These are phyloP conservation scores for Physocephala rufipes DNA, from an alignment of 2,888 invertebrate genomes.

Conservation along the genomic window DNA sequence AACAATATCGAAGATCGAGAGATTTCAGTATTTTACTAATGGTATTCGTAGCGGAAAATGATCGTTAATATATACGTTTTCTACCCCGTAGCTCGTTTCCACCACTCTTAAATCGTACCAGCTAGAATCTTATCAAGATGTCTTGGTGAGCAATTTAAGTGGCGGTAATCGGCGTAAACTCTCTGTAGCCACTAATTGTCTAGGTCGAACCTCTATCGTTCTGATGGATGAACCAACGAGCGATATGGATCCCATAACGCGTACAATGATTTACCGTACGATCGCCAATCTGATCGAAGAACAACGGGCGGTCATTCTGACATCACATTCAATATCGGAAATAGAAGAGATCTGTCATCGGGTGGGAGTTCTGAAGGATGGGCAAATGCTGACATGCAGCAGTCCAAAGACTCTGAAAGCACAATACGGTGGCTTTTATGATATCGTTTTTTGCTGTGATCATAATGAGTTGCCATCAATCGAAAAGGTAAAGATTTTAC, in stretches of 20 bases:
- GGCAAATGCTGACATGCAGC: slow-evolving; percentile 61
- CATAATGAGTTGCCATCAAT: slow-evolving; percentile 52
- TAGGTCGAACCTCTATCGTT: slow-evolving; percentile 77
- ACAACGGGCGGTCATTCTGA: slow-evolving; percentile 62
- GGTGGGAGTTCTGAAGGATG: slow-evolving; percentile 63
- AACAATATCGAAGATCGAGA: no score
- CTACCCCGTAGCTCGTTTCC: slow-evolving; percentile 51
- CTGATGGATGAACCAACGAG: slow-evolving; percentile 81
- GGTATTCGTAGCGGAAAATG: no score
- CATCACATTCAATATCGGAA: slow-evolving; percentile 65
- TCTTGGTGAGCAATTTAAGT: slow-evolving; percentile 64
- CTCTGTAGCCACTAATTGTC: slow-evolving; percentile 79
- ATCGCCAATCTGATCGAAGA: slow-evolving; percentile 59
- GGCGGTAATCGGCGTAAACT: slow-evolving; percentile 82
- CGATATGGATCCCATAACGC: slow-evolving; percentile 73
- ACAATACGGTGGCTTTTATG: slow-evolving; percentile 62
- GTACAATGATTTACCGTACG: slow-evolving; percentile 62
- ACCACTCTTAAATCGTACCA: slow-evolving; percentile 61
- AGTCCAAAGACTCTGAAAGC: slow-evolving; percentile 58
- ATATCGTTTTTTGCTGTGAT: slow-evolving; percentile 61
- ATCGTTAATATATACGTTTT: no score
- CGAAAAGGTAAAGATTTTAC: slow-evolving; percentile 50
- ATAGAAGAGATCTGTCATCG: slow-evolving; percentile 65
- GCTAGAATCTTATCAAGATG: slow-evolving; percentile 60
- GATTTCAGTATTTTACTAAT: not conserved